Evolutionary conservation across 2,888 invertebrate species (phyloP), one percentile per base, ranked within the genome.

Genomic region (Thalpophila matura): DNA sequence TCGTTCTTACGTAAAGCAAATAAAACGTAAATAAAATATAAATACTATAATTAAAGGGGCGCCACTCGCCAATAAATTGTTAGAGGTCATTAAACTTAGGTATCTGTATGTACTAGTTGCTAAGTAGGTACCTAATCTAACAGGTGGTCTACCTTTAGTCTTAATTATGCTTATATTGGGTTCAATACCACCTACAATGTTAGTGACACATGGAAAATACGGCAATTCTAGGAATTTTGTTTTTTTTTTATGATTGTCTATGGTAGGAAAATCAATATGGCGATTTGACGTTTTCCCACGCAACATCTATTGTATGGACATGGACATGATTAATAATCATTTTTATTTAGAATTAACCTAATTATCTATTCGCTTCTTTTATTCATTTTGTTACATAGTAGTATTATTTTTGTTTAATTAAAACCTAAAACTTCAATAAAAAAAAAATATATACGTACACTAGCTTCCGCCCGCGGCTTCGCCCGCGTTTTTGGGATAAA

Each of bases 11-110:
- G 10, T 35, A 35, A 62, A 55, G n/a, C 46, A 42, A 72, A 59
- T 47, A 55, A 55, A 45, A 27, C 40, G 9, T 22, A 33, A 31
- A 27, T 16, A 31, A 29, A 16, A 54, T 24, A 55, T 42, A 62
- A 55, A 66, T 40, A 43, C 51, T 45, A 73, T 53, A 53, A 61
- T 61, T 66, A 67, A 59, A 62, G 51, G 26, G 56, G 61, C 61
- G 22, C 55, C 49, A 49, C 10, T 38, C 7, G 5, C 42, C 5
- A 24, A 53, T n/a, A n/a, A 42, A 64, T 67, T 37, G 49, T 54
- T 22, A 29, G 27, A 57, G 71, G 71, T 72, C 71, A 73, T 27
- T 63, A 18, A 72, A 74, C 71, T 58, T 73, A 68, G 40, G 46
- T 43, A 68, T 50, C 47, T 42, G 14, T 56, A 27, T 45, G 54